A percentile compares a stretch with the other conserved stretches of the same genome.
These are phyloP conservation scores for Calidris pygmaea DNA, from an alignment of 2,113 vertebrate genomes.

Conservation along the genomic window DNA sequence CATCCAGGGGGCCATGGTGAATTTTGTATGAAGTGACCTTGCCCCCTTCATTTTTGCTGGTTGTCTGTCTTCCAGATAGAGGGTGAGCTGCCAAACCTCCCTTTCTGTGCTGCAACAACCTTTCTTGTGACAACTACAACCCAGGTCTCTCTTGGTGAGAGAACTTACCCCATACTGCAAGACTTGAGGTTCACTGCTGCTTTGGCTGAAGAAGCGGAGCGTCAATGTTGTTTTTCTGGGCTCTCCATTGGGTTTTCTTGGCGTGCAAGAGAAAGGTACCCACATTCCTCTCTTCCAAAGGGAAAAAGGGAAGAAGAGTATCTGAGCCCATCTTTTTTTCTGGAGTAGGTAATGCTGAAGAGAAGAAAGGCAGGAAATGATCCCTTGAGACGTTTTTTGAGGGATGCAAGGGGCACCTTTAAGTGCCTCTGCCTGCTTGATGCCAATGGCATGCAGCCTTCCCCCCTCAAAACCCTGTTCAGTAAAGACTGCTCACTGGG, in stretches of 20 bases:
- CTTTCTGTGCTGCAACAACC: background rate
- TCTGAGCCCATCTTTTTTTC: background rate
- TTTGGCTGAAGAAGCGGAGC: background rate
- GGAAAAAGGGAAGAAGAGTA: background rate
- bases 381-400: background rate
- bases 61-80: background rate
- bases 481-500: background rate
- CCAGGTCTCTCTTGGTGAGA: background rate
- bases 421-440: background rate
- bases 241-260: background rate
- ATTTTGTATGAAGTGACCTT: background rate
- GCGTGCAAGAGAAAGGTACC: background rate
- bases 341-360: background rate
- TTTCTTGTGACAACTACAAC: background rate
- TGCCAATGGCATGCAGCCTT: background rate
- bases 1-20: background rate
- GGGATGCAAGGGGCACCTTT: background rate
- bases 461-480: background rate
- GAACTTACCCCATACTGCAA: background rate
- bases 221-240: rapidly evolving
- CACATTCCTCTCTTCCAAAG: background rate
- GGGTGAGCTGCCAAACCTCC: background rate
- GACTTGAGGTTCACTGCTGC: background rate
- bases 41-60: background rate
- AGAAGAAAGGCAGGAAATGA: background rate